A percentile compares a stretch with the other conserved stretches of the same genome.
phyloP scores from a whole-genome alignment of 2,113 vertebrate species.

The Nannobrachium achirus region DNA sequence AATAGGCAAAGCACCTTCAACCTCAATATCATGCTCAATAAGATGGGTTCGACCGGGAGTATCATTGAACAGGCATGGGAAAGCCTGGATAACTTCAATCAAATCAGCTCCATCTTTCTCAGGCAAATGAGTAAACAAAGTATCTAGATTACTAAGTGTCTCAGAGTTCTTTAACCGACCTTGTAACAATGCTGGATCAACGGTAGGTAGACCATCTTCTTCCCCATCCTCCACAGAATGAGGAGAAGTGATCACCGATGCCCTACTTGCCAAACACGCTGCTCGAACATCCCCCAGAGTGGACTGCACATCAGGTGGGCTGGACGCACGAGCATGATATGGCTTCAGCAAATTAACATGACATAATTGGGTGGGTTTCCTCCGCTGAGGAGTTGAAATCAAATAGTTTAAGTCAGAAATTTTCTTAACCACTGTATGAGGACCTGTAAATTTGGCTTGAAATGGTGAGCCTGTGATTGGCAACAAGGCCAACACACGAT shows the following conservation, averaged over 20 bases:
- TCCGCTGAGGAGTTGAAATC: background rate
- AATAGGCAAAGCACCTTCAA: background rate
- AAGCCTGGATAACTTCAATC: background rate
- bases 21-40: constrained; percentile 25
- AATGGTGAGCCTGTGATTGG: too few relatives aligned
- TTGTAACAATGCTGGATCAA: background rate
- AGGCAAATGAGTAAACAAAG: constrained; percentile 6
- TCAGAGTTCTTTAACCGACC: constrained; percentile 20
- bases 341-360: constrained; percentile 19
- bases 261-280: background rate
- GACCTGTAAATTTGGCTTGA: too few relatives aligned
- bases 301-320: too few relatives aligned
- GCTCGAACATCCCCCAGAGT: too few relatives aligned
- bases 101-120: background rate
- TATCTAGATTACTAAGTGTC: background rate
- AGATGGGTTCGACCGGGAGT: background rate
- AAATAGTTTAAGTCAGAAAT: constrained; percentile 6
- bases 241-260: background rate
- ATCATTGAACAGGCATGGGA: constrained; percentile 5
- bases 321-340: background rate
- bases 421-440: background rate
- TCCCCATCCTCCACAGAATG: background rate
- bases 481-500: too few relatives aligned
- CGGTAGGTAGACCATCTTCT: background rate
- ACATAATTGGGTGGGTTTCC: background rate